Conservation (phyloP, 2,888 invertebrate species). For the Melanchra persicariae region DNA sequence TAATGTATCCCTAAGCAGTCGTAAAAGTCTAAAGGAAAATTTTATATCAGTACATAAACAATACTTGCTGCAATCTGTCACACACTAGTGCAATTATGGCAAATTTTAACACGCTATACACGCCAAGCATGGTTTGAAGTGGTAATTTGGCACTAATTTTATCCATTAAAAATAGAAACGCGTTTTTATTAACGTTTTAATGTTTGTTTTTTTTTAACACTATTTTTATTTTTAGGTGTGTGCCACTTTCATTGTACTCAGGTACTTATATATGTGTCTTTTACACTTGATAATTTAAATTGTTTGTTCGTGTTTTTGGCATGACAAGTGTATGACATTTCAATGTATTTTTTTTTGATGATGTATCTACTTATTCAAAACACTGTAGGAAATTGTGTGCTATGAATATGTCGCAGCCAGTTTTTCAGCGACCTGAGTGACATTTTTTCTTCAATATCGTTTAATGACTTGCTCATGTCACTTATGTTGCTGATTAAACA, state of each 20-base stretch:
- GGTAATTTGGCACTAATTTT: slow-evolving; percentile 32
- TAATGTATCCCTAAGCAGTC: background rate
- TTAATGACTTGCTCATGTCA: too few relatives aligned
- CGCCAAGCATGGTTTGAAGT: slow-evolving; percentile 22
- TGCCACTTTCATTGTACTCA: background rate
- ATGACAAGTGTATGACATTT: background rate
- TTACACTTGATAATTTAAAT: background rate
- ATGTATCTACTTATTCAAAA: too few relatives aligned
- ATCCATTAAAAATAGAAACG: slow-evolving; percentile 13
- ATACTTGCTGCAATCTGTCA: slow-evolving; percentile 18
- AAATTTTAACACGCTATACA: slow-evolving; percentile 17
- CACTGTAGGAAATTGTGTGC: too few relatives aligned
- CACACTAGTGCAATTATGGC: slow-evolving; percentile 21
- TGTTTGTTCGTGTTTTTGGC: background rate
- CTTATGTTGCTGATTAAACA: too few relatives aligned
- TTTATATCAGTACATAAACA: slow-evolving; percentile 20
- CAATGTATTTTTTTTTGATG: too few relatives aligned
- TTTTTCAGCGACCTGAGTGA: too few relatives aligned
- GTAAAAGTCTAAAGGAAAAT: slow-evolving; percentile 20
- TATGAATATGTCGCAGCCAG: too few relatives aligned
- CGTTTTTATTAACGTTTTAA: slow-evolving; percentile 13
- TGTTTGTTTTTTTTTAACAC: background rate
- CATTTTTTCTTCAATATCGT: too few relatives aligned
- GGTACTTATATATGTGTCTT: background rate
- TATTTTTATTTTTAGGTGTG: background rate